Percentiles rank a stretch among this genome's conserved stretches.
phyloP scores from a whole-genome alignment of 2,797 vertebrate genomes.

The Myioborus melanocephalus region DNA sequence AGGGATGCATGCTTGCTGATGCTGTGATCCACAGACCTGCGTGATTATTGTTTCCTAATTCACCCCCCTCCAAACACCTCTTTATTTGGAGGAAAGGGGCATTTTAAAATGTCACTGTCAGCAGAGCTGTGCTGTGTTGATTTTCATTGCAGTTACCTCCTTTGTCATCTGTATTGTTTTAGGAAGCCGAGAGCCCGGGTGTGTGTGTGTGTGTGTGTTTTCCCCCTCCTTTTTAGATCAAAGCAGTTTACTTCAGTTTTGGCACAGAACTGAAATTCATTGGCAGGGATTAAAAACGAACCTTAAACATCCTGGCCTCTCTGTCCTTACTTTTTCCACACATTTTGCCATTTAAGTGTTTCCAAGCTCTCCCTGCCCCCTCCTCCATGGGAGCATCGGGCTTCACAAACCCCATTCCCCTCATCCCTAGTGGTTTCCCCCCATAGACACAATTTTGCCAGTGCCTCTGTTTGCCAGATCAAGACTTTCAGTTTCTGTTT shows the following conservation, averaged over 20 bases:
- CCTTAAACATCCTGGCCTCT: conserved; percentile 38
- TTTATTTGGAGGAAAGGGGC: background rate
- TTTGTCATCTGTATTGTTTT: conserved; percentile 43
- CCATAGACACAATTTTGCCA: background rate
- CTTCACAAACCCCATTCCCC: background rate
- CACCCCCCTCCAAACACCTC: background rate
- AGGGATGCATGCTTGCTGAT: accelerated
- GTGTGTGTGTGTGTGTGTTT: conserved; percentile 8
- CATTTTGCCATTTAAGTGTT: background rate
- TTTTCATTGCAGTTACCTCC: conserved; percentile 1
- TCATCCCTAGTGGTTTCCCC: background rate
- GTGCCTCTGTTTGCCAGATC: conserved; percentile 13
- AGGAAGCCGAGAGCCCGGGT: conserved; percentile 12
- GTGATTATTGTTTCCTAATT: background rate
- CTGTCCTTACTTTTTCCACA: conserved; percentile 29
- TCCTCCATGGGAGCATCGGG: background rate
- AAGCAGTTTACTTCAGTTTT: conserved; percentile 59
- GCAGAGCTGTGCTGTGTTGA: background rate
- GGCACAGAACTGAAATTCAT: conserved; percentile 43
- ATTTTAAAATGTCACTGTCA: background rate
- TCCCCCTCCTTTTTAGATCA: conserved; percentile 48
- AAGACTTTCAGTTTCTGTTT: conserved; percentile 62
- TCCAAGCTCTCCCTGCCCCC: background rate
- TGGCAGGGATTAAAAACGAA: conserved; percentile 21
- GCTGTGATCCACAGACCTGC: background rate